Evolutionary conservation across 1,140 invertebrate species (phyloP), one percentile per base, ranked within the genome.

Genomic region (Cephus cinctus): DNA sequence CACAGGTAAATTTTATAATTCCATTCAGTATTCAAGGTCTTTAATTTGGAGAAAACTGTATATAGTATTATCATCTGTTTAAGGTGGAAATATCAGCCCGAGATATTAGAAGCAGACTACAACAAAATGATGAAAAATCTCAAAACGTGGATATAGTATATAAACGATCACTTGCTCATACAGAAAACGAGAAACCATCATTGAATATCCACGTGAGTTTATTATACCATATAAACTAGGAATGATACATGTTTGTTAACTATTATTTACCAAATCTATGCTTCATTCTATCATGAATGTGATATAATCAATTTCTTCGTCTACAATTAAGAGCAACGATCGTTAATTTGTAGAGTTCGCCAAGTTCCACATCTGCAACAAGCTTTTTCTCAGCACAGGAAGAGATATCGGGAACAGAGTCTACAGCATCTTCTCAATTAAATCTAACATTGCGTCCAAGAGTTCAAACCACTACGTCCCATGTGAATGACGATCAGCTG

Each of bases 51-150:
- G 6, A 6, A 27, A 27, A 32, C 35, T 39, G 12, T 30, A 44
- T 23, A 43, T 36, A 39, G 11, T 30, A 15, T 4, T 12, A 19
- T 14, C 8, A 40, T 39, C 43, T 34, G n/a, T 41, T 55, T n/a
- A 67, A 83, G 58, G 76, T 82, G 2, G 86, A 89, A 71, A 79
- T 89, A 6, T 86, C 83, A 6, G 86, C 86, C 4, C 81, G 81
- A 48, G 87, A 88, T 55, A 85, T 90, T 22, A 75, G 86, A 55
- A 82, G 78, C 46, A 65, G 84, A 40, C 72, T 86, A 5, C 63
- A 67, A 2, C 43, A 58, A 1, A 67, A 73, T 36, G 65, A 71
- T 35, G 53, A 34, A 5, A 61, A 63, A 43, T 23, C 43, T 4
- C 52, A 49, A 36, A 55, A 63, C 32, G 16, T 53, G 0, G 59